Percentiles rank a stretch among this genome's conserved stretches.
These are phyloP conservation scores for Trichechus manatus DNA, from an alignment of 2,113 vertebrate species.

Conservation along the genomic window DNA sequence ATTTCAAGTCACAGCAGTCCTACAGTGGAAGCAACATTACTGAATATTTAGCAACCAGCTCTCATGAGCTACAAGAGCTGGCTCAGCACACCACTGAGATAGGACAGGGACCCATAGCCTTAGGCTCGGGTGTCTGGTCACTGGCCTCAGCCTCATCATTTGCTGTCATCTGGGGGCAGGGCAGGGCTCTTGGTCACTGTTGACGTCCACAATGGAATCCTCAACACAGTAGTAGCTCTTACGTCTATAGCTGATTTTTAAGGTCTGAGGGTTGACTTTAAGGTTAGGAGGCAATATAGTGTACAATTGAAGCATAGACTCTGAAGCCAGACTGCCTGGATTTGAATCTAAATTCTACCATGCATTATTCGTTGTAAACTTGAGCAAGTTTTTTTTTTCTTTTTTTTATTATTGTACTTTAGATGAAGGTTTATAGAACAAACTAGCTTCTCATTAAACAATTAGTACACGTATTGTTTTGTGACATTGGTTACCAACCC, in stretches of 20 bases:
- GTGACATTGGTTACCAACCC: no score
- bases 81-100: background rate
- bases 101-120: no score
- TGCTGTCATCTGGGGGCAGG: background rate
- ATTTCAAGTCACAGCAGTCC: background rate
- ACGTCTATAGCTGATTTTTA: background rate
- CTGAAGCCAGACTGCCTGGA: background rate
- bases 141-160: background rate
- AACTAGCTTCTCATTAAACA: no score
- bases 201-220: background rate
- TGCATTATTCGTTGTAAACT: background rate
- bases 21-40: background rate
- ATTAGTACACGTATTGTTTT: no score
- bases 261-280: background rate
- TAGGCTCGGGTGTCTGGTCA: background rate
- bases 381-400: background rate
- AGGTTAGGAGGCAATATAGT: no score
- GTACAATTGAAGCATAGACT: background rate
- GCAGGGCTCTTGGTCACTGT: background rate
- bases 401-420: no score
- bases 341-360: background rate
- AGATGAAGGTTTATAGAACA: no score
- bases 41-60: background rate
- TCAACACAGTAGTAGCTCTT: background rate
- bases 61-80: background rate